Percentiles rank a stretch among this genome's conserved stretches.
Evolutionary conservation across 1,140 invertebrate genomes (phyloP).

Genomic region (Sitobion miscanthi): DNA sequence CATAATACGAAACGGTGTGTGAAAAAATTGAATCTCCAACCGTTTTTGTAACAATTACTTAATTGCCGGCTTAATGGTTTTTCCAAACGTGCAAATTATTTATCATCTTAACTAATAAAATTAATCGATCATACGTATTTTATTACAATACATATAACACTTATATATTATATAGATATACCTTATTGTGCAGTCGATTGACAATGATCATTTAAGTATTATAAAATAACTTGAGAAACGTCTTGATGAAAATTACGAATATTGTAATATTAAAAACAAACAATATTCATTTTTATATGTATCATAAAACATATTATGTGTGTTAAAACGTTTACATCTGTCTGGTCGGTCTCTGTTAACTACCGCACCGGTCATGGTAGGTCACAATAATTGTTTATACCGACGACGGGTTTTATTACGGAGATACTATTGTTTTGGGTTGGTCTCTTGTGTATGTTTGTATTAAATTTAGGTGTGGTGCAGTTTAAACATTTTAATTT

Average conservation of each 20-base stretch:
- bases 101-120: not conserved
- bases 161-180: too few relatives aligned
- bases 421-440: not conserved
- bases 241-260: not conserved
- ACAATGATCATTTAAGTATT: not conserved
- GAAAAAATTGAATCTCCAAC: not conserved
- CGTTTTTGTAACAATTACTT: not conserved
- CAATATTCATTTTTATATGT: not conserved
- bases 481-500: too few relatives aligned
- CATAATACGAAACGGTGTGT: not conserved
- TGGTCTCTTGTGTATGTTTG: not conserved
- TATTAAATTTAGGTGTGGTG: not conserved
- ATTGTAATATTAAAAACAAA: not conserved
- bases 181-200: not conserved
- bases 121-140: not conserved
- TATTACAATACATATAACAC: not conserved
- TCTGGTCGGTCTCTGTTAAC: not conserved
- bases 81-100: not conserved
- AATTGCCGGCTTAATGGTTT: not conserved
- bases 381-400: not conserved
- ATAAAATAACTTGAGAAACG: not conserved
- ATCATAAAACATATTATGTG: not conserved
- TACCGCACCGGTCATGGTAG: not conserved
- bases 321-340: not conserved
- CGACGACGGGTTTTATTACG: not conserved